Evolutionary conservation across 2,797 vertebrate species (phyloP), one percentile per base, ranked within the genome.

Genomic region (Trachurus trachurus): DNA sequence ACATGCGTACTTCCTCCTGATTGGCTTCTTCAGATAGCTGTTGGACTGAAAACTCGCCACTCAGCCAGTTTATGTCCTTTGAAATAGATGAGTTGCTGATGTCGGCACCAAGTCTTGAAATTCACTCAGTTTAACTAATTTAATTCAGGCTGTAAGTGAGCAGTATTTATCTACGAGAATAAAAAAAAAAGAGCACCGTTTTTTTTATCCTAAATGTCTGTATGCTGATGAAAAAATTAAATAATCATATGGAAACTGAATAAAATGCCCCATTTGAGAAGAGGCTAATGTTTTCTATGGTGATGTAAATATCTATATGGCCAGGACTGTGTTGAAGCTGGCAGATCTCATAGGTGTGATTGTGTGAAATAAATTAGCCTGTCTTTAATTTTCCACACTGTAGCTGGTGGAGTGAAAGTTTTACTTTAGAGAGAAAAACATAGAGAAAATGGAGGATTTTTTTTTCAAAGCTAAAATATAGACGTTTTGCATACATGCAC

Each of bases 61-160:
- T 67, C 62, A 68, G 67, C 76, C 64, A 40, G n/a, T 73, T 80
- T 39, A 22, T 37, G 26, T 76, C 44, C 21, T 72, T 57, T 71
- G 66, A 54, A 67, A 62, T 64, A 66, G 54, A 67, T 56, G 29
- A 17, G 66, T 34, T 68, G 53, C 76, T 77, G 62, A 71, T 71
- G 66, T 56, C 8, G 9, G 79, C 31, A 13, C 21, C 53, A 56
- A 29, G 50, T 65, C 22, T 19, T 58, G 21, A 61, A 58, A 65
- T 75, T 58, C 17, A 59, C 50, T 74, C 42, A 71, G 54, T 66
- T 78, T 26, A 59, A 54, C 60, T 39, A 29, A 64, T 68, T 78
- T 21, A 34, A 63, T 63, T 45, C 15, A 61, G 44, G 53, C 61
- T 72, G 22, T 22, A 44, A 71, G 17, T 16, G 12, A 58, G 66